Base-by-base conservation (phyloP, 2,113 vertebrate species). In the Chionomys nivalis region DNA sequence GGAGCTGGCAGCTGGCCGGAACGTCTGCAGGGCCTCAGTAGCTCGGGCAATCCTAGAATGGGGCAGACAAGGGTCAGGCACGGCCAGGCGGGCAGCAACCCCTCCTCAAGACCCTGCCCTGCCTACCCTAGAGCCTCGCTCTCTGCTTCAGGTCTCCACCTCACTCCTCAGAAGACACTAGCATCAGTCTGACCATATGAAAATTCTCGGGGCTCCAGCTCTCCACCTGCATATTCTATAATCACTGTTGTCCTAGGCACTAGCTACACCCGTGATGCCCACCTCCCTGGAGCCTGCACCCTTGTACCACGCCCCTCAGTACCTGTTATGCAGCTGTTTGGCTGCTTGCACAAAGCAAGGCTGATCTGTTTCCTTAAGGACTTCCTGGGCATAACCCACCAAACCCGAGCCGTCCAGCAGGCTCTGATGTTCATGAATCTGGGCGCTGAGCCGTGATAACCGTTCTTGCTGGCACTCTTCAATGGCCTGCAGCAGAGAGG, bases 331-430 rank as follows among this genome's bases (percentile, higher is more conserved):
- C 24, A 99, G 99, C 96, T 99, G 98, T 95, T 99, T 99, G 81
- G 99, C 99, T 0, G 99, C 99, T 98, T 99, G 99, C 28, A 99
- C 99, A 12, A 99, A 99, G 98, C 99, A 99, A 28, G 99, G 99
- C 36, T 99, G 99, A 94, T 99, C 99, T 0, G 98, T 99, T 97
- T 99, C 99, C 97, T 99, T 99, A 68, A 99, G 99, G 85, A 99
- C 99, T 98, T 99, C 99, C 96, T 99, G 99, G 0, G 99, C 99
- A 9, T 99, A 99, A 93, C 99, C 99, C 98, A 99, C 98, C 95
- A 99, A 98, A 7, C 99, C 99, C 0, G 99, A 99, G 55, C 99
- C 98, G 68, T 99, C 99, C 98, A 99, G 98, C 98, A 99, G 99
- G 92, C 99, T 98, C 95, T 98, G 99, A 97, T 99, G 99, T 97